Evolutionary conservation across 1,140 invertebrate genomes (phyloP).

Genomic region (Sesamia nonagrioides): DNA sequence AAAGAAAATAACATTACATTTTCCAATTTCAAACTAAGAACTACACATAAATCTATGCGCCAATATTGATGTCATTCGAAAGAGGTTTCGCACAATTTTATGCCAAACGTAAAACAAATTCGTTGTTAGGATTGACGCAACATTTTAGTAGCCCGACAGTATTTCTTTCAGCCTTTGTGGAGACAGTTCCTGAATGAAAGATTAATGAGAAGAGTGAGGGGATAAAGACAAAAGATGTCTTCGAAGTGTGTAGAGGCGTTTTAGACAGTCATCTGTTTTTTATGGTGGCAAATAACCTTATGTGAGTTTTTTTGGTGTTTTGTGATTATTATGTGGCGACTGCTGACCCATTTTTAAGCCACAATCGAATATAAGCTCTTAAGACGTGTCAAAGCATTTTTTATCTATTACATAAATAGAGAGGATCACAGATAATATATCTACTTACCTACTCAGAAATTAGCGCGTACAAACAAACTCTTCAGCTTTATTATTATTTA

Average conservation of each 20-base stretch:
- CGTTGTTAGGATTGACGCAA: constrained; percentile 3
- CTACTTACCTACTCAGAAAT: too few relatives aligned
- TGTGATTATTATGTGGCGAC: not conserved
- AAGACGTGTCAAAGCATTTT: too few relatives aligned
- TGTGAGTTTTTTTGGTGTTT: not conserved
- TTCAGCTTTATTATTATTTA: too few relatives aligned
- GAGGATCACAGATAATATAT: too few relatives aligned
- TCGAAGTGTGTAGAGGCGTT: constrained; percentile 35
- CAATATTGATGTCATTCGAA: constrained; percentile 24
- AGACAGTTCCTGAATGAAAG: constrained; percentile 55
- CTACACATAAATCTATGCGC: not conserved
- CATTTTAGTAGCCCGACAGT: constrained; percentile 47
- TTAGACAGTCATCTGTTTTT: constrained; percentile 35
- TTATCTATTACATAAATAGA: too few relatives aligned
- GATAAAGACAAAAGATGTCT: constrained; percentile 53
- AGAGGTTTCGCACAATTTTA: constrained; percentile 10
- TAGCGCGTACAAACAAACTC: too few relatives aligned
- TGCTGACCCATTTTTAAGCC: not conserved
- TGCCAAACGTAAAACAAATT: constrained; percentile 19
- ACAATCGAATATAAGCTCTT: too few relatives aligned
- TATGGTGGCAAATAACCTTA: not conserved
- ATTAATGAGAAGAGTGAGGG: constrained; percentile 56
- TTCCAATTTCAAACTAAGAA: constrained; percentile 15
- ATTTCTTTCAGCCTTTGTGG: constrained; percentile 48
- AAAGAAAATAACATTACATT: not conserved